Base-by-base conservation (phyloP, 2,113 vertebrate species). In the Cathartes aura region DNA sequence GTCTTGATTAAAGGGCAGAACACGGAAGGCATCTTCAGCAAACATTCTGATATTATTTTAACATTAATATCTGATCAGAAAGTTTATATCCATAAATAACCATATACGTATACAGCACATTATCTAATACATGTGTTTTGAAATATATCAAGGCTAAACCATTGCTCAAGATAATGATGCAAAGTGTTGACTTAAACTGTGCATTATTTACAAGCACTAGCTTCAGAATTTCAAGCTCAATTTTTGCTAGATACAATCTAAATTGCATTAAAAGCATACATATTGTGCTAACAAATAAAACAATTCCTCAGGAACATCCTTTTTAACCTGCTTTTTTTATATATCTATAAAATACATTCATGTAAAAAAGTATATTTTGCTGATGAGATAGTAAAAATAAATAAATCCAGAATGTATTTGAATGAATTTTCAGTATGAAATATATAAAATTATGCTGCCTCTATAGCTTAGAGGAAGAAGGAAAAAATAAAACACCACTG, bases 381-480 rank as follows among this genome's bases (percentile, higher is more conserved):
- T 96, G 93, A 95, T 95, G 87, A 96, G 93, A 89, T 47, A 88
- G 78, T 91, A 96, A 97, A 97, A 97, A 94, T 91, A 96, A 96
- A 87, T 83, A 96, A 93, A 95, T 88, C 50, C 55, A 74, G 84
- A 34, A 74, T 83, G 78, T 89, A 93, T 93, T 70, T 94, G 82
- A 97, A 97, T 96, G 89, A 86, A 88, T 94, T 95, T 95, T 96
- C 94, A 94, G 47, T 96, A 90, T 63, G 87, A 93, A 90, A 8
- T 83, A 91, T 50, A 94, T 86, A 88, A 96, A 96, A 93, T 93
- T 83, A 96, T 90, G 82, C 84, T 94, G 70, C 45, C 38, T 76
- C 78, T 73, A 70, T 55, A 90, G 87, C 82, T 91, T 19, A 80
- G 70, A 94, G 87, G 78, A 91, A 91, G 66, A 91, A 85, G 15